Conservation (phyloP, 2,113 vertebrate species). For the Thermophis baileyi region DNA sequence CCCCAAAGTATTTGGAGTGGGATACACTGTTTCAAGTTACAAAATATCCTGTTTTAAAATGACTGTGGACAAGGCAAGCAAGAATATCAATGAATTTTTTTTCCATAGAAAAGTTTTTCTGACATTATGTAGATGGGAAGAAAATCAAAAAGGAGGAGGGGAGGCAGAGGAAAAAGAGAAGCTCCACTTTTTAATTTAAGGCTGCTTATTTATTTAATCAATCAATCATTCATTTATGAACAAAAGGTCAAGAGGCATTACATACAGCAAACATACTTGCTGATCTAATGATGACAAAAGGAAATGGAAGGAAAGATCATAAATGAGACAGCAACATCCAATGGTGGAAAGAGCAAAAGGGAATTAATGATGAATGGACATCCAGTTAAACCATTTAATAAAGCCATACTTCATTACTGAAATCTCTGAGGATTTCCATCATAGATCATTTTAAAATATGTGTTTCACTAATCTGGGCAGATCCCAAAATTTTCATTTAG, state of each 20-base stretch:
- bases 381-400: background rate
- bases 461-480: background rate
- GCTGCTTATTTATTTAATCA: background rate
- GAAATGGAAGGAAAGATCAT: background rate
- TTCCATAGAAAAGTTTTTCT: background rate
- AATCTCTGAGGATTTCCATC: background rate
- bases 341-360: background rate
- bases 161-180: background rate
- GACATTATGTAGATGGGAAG: background rate
- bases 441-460: background rate
- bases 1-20: background rate
- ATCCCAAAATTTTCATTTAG: background rate
- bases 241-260: background rate
- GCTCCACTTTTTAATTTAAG: background rate
- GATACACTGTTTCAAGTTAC: background rate
- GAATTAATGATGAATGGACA: background rate
- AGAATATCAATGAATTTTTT: background rate
- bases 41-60: background rate
- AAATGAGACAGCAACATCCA: background rate
- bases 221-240: background rate
- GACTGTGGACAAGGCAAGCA: background rate
- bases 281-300: background rate
- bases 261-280: background rate
- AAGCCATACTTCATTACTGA: background rate
- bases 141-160: background rate